Evolutionary conservation across 2,888 invertebrate species (phyloP), one percentile per base, ranked within the genome.

Genomic region (Dryococelus australis): DNA sequence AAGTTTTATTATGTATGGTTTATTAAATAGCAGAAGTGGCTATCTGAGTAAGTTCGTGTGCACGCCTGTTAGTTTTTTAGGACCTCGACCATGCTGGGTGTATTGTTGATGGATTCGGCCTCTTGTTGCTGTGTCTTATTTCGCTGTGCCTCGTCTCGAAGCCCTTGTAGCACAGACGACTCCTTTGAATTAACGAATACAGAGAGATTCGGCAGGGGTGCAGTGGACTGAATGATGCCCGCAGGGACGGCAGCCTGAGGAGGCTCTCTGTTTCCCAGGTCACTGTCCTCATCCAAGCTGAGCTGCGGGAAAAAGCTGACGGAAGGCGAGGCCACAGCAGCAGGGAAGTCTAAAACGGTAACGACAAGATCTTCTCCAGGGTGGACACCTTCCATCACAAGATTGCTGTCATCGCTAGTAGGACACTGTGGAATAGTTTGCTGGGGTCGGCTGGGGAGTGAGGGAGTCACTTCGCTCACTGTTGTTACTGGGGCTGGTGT

Each of bases 151-250:
- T 93, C 92, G 88, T 93, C 92, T 87, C 93, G 90, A 43, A 93
- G 90, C 27, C 91, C 90, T 87, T 92, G 92, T 80, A 93, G 90
- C 13, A 92, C 89, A 5, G 90, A 89, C 6, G 90, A 90, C 87
- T 91, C 88, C 86, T 89, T 89, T 78, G 88, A 87, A 86, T 89
- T 88, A 87, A 91, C 90, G 91, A 93, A 93, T 10, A 91, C 90
- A 85, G 91, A 91, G 35, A 92, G 90, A 87, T 90, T 91, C 9
- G 91, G 90, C 53, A 91, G 90, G 0, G 93, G 93, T 86, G 92
- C 92, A 10, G 93, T 92, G 9, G 93, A 93, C 89, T 93, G 93
- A 5, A 93, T 92, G 87, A 93, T 93, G 24, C 93, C 93, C 6
- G 92, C 93, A 24, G 93, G 93, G n/a, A 92, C 91, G 79, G 93